Evolutionary conservation across 2,797 vertebrate species (phyloP).

Genomic region (Malacoraja senta): DNA sequence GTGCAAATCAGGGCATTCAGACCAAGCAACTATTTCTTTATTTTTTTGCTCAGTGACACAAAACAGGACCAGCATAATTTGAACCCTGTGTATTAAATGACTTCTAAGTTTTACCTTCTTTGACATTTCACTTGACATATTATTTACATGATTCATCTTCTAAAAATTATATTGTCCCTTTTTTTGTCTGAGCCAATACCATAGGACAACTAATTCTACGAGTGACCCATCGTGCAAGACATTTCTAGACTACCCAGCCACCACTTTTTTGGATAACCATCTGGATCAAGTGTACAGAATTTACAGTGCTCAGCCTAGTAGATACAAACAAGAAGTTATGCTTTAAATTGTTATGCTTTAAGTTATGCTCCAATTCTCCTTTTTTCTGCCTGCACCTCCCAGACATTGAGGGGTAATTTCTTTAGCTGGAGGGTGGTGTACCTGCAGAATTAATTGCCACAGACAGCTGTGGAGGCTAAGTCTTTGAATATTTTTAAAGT

Average conservation of each 20-base stretch:
- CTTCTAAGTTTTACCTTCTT: neutral
- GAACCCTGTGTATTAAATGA: neutral
- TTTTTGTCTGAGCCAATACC: neutral
- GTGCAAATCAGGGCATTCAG: neutral
- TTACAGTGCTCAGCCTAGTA: too few relatives aligned
- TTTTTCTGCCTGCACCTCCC: neutral
- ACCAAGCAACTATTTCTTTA: neutral
- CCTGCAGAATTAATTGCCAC: too few relatives aligned
- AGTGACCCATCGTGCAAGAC: neutral
- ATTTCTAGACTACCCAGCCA: neutral
- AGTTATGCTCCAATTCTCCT: neutral
- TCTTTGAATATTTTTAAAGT: too few relatives aligned
- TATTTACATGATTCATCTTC: neutral
- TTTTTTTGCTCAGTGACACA: slow-evolving; percentile 19
- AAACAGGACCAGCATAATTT: slow-evolving; percentile 31
- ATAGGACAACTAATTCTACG: neutral
- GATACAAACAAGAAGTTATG: neutral
- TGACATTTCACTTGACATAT: slow-evolving; percentile 17
- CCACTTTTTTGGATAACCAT: neutral
- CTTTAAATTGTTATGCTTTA: too few relatives aligned
- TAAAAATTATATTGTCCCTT: neutral
- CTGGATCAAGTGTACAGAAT: neutral
- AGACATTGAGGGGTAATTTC: too few relatives aligned
- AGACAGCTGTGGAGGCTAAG: too few relatives aligned
- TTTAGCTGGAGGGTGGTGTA: too few relatives aligned